These are phyloP conservation scores for Vidua macroura DNA, from an alignment of 2,113 vertebrate species.

Conservation along the genomic window DNA sequence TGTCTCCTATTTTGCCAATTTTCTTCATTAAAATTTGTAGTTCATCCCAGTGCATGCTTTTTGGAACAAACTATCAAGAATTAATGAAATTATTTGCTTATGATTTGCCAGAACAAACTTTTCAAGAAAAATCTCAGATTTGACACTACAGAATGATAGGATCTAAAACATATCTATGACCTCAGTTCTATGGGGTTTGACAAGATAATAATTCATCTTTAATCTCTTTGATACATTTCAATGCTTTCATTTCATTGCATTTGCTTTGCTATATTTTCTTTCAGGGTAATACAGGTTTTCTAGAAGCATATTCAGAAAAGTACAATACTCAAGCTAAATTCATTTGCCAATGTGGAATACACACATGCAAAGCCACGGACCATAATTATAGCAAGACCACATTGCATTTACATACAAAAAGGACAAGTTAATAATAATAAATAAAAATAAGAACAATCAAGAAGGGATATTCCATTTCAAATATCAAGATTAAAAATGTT, in stretches of 20 bases:
- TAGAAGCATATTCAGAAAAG: slow-evolving; percentile 1
- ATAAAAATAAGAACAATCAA: neutral
- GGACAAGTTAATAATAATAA: neutral
- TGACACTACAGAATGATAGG: neutral
- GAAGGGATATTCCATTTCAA: neutral
- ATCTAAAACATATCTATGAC: neutral
- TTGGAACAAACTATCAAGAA: neutral
- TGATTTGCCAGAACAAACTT: neutral
- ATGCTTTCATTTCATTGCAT: neutral
- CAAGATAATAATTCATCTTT: neutral
- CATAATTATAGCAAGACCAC: neutral
- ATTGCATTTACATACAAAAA: neutral
- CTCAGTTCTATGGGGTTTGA: neutral
- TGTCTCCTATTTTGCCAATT: neutral
- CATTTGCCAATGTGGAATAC: neutral
- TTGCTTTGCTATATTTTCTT: neutral
- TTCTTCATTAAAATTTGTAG: neutral
- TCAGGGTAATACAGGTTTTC: neutral
- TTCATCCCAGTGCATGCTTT: neutral
- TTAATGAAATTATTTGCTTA: neutral
- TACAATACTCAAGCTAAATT: neutral
- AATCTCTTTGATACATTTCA: neutral
- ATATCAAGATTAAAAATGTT: neutral
- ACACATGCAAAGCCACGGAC: neutral
- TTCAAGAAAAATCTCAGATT: neutral